Evolutionary conservation across 2,797 vertebrate species (phyloP), one percentile per base, ranked within the genome.

Genomic region (Chrosomus eos): DNA sequence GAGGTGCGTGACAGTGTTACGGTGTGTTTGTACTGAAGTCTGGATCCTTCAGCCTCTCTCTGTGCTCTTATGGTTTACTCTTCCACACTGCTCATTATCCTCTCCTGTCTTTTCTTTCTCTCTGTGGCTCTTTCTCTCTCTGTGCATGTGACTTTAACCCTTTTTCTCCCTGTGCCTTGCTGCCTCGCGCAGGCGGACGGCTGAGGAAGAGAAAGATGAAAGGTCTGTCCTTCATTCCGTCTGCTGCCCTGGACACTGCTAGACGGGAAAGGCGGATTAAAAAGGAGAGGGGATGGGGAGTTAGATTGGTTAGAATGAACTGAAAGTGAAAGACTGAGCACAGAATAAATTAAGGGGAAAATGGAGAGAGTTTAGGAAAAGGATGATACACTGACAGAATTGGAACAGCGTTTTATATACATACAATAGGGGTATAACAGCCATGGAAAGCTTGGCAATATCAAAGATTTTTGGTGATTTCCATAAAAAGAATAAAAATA

Each of bases 201-300:
- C 96, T 95, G 97, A 97, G 94, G 96, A 97, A 95, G 96, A 97
- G 95, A 96, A 97, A 95, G 95, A 97, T 86, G 93, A 97, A 96
- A 99, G 98, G 98, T 99, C 96, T 98, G 97, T 97, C 94, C 93
- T 94, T 95, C 94, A 92, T 85, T 92, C 88, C 92, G 90, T 93
- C 90, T 87, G 28, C 92, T 90, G 89, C 85, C 87, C 84, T 82
- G 60, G 77, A 62, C 68, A 73, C 70, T 33, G 64, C 79, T 80
- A 88, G 83, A 33, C 6, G 19, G 88, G 53, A 64, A 72, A 68
- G 82, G 33, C 38, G 68, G 51, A 53, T 53, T 53, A 64, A 58
- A 84, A 26, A 36, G 51, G 72, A 23, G 79, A 26, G 36, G 26
- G 60, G 6, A n/a, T n/a, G n/a, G 26, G 10, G 1, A 51, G 31